phyloP scores from a whole-genome alignment of 2,113 vertebrate genomes.

The Jaculus jaculus region DNA sequence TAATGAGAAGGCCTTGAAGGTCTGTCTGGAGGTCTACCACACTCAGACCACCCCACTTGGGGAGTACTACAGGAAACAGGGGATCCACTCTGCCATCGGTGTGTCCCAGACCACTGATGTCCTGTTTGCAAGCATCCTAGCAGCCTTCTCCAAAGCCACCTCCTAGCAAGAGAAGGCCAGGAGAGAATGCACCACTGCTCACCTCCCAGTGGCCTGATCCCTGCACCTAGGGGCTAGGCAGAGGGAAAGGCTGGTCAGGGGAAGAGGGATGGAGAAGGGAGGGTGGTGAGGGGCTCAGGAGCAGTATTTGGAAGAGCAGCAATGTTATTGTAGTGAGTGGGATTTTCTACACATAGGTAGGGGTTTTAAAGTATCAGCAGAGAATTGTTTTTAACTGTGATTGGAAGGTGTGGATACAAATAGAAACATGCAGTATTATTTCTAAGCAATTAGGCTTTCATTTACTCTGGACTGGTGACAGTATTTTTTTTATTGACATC shows the following conservation, averaged over 20 bases:
- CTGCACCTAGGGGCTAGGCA: constrained; percentile 75
- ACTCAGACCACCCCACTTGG: constrained; percentile 93
- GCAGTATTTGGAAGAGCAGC: not conserved
- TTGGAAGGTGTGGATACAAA: constrained; percentile 41
- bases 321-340: not conserved
- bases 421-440: constrained; percentile 31
- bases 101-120: constrained; percentile 90
- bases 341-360: not conserved
- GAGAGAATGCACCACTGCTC: constrained; percentile 80
- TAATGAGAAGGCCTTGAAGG: constrained; percentile 90
- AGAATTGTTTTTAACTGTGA: constrained; percentile 36
- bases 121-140: constrained; percentile 96
- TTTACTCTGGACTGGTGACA: constrained; percentile 45
- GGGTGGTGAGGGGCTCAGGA: constrained; percentile 46
- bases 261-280: constrained; percentile 50
- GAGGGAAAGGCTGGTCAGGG: constrained; percentile 66
- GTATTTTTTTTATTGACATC: too few relatives aligned
- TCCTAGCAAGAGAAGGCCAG: constrained; percentile 85
- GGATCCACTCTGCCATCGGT: constrained; percentile 90
- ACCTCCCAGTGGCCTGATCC: constrained; percentile 62
- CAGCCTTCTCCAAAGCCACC: constrained; percentile 93
- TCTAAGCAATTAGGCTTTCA: constrained; percentile 54
- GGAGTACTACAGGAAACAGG: constrained; percentile 90
- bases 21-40: constrained; percentile 93
- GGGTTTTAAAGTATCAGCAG: not conserved